Conservation (phyloP, 2,797 vertebrate species). For the Sylvilagus floridanus region DNA sequence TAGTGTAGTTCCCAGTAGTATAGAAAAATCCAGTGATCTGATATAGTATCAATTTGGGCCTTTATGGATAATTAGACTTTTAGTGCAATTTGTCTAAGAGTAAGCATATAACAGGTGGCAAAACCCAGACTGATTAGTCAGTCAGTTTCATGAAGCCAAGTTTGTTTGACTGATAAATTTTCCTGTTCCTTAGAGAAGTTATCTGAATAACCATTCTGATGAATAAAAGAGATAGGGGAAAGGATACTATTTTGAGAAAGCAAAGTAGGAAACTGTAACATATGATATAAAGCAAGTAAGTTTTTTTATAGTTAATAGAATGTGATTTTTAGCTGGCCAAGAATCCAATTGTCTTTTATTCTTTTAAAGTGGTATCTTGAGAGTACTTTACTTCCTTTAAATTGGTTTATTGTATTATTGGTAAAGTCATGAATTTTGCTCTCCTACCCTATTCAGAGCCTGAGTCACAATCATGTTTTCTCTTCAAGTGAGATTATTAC, state of each 20-base stretch:
- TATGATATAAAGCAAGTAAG: slow-evolving; percentile 51
- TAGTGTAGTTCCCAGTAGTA: neutral
- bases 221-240: slow-evolving; percentile 48
- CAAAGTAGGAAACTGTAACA: slow-evolving; percentile 50
- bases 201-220: neutral
- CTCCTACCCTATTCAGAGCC: slow-evolving; percentile 51
- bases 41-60: neutral
- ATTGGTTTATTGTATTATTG: slow-evolving; percentile 65
- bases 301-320: slow-evolving; percentile 65
- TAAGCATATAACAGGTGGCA: neutral
- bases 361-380: slow-evolving; percentile 64
- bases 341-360: slow-evolving; percentile 56
- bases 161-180: slow-evolving; percentile 34
- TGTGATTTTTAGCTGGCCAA: slow-evolving; percentile 55
- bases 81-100: neutral
- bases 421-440: slow-evolving; percentile 70
- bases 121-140: neutral
- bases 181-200: slow-evolving; percentile 7
- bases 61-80: slow-evolving; percentile 17
- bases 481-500: slow-evolving; percentile 58
- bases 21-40: slow-evolving; percentile 3
- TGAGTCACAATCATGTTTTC: slow-evolving; percentile 58
- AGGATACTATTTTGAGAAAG: slow-evolving; percentile 40
- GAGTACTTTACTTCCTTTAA: slow-evolving; percentile 68
- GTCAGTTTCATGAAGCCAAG: neutral